Evolutionary conservation across 2,888 invertebrate species (phyloP), one percentile per base, ranked within the genome.

Genomic region (Oligia fasciuncula): DNA sequence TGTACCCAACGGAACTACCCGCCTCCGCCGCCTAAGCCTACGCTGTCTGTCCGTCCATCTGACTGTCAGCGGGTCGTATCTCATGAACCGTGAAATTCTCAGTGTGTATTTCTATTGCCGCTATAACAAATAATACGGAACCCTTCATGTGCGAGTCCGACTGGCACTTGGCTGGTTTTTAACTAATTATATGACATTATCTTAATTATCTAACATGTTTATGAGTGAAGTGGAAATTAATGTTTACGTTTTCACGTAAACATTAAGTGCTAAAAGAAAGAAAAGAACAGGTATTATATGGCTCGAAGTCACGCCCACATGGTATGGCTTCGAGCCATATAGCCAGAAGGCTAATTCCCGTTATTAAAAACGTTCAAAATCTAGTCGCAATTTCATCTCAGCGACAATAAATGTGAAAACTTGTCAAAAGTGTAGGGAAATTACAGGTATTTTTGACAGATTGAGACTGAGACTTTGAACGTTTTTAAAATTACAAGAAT

Each of bases 181-280:
- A 77, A 63, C 63, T 69, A 60, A 80, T 73, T 1, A 40, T 35
- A 35, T n/a, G 11, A n/a, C 11, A 46, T 1, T 67, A 51, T 23
- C 2, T 60, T 68, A n/a, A 51, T 8, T 62, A n/a, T 13, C 43
- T n/a, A 62, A 17, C 43, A 23, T n/a, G n/a, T 54, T 80, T 62
- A 67, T 67, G 43, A n/a, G 6, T 51, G 35, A n/a, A 51, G 62
- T 19, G 4, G 17, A 46, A 0, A 29, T 35, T 51, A 29, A 51
- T 73, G 1, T 66, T 80, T 19, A 60, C 19, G 46, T 67, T 79
- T 66, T 80, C 14, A 60, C 19, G 46, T 67, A 69, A 60, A 35
- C 43, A 68, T 51, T 60, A 5, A 8, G 13, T 57, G n/a, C 1
- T 66, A 13, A 35, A 23, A n/a, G 4, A 54, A 54, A 19, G 19